phyloP scores from a whole-genome alignment of 2,797 vertebrate species.

The Macropus fuliginosus region DNA sequence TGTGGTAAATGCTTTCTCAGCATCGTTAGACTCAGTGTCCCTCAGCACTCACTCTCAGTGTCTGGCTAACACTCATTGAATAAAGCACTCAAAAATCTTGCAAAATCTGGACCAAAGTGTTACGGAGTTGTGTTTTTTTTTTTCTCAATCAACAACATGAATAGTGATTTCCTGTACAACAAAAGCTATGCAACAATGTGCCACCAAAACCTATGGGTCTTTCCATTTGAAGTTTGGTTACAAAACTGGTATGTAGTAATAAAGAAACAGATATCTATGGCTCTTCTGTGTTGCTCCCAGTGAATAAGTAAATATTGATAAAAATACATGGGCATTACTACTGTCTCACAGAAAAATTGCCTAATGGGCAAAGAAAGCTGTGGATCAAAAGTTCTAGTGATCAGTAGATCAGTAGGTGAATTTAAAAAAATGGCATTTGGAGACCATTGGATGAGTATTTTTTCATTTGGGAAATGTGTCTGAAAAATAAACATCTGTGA shows the following conservation, averaged over 20 bases:
- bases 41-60: not conserved
- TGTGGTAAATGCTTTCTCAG: not conserved
- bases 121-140: not conserved
- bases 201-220: not conserved
- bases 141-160: not conserved
- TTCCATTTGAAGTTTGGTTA: not conserved
- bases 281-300: not conserved
- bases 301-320: not conserved
- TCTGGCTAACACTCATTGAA: not conserved
- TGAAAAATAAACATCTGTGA: constrained; percentile 16
- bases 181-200: not conserved
- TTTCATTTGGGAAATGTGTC: not conserved
- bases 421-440: not conserved
- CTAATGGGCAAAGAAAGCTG: fast-evolving
- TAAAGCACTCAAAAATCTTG: not conserved
- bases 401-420: not conserved
- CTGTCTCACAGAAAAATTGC: not conserved
- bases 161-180: not conserved
- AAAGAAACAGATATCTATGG: fast-evolving
- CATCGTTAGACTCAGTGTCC: not conserved
- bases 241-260: not conserved
- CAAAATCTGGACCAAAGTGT: not conserved
- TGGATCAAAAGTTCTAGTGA: not conserved
- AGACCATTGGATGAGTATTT: not conserved
- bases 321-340: not conserved